phyloP scores from a whole-genome alignment of 2,888 invertebrate species.

The Aphodius granarius region DNA sequence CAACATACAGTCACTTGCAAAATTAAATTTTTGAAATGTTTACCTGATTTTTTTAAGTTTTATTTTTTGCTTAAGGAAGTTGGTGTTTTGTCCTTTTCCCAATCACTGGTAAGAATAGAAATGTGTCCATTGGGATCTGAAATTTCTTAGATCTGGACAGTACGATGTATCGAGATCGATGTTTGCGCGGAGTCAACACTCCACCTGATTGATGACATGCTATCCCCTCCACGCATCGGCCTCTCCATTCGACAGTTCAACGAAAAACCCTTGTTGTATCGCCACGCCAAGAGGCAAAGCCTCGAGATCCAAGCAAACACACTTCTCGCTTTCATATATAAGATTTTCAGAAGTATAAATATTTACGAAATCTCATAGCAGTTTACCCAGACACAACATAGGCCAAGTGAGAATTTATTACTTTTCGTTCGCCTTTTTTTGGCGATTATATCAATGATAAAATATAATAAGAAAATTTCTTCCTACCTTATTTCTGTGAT shows the following conservation, averaged over 20 bases:
- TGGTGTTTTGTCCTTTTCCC: not conserved
- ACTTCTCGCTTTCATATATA: slow-evolving; percentile 20
- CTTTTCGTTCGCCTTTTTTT: not conserved
- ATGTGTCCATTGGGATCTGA: not conserved
- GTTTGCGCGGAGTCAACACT: slow-evolving; percentile 47
- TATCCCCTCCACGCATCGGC: slow-evolving; percentile 35
- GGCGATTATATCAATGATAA: not conserved
- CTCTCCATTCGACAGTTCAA: not conserved
- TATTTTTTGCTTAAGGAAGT: not conserved
- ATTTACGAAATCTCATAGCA: not conserved
- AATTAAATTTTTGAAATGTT: not conserved
- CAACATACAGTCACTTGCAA: no score
- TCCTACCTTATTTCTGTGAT: not conserved
- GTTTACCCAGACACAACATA: not conserved
- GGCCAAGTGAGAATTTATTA: not conserved
- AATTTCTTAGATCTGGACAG: not conserved
- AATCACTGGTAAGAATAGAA: not conserved
- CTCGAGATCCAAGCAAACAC: slow-evolving; percentile 23
- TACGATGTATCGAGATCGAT: slow-evolving; percentile 38
- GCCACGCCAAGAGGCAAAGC: slow-evolving; percentile 1
- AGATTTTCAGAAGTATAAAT: slow-evolving; percentile 10
- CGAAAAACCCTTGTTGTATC: slow-evolving; percentile 19
- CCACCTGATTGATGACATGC: slow-evolving; percentile 45
- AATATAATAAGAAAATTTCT: not conserved
- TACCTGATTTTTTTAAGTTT: not conserved